Evolutionary conservation across 92 coral and sea anemone genomes (phyloP).

Genomic region (Siderastrea radians): DNA sequence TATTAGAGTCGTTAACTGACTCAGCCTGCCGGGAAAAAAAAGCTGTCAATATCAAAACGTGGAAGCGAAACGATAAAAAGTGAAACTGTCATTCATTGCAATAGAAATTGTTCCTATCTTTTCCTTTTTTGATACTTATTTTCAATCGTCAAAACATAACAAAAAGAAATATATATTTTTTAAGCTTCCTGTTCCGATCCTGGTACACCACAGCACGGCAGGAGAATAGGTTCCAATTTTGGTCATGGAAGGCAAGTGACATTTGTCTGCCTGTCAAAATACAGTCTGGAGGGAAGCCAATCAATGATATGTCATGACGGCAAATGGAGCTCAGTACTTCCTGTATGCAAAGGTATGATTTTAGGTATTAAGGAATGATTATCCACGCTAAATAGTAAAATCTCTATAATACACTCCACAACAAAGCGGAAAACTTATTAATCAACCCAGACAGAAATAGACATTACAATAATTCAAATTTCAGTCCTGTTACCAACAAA

Average conservation of each 20-base stretch:
- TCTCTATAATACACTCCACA: too few species aligned
- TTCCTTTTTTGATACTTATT: neutral
- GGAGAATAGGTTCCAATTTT: constrained; percentile 59
- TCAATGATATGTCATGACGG: constrained; percentile 73
- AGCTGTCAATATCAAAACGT: too few species aligned
- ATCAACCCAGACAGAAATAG: too few species aligned
- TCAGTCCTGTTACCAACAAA: too few species aligned
- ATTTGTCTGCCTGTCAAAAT: constrained; percentile 64
- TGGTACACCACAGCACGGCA: constrained; percentile 70
- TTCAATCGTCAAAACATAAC: too few species aligned
- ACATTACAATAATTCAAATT: too few species aligned
- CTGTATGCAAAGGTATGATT: constrained; percentile 73
- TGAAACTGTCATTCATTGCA: too few species aligned
- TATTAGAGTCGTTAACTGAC: neutral
- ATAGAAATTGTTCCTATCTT: too few species aligned
- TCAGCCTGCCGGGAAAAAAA: neutral
- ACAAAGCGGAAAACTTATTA: too few species aligned
- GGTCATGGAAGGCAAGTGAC: constrained; percentile 56
- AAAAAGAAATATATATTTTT: neutral
- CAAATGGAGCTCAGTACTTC: constrained; percentile 72
- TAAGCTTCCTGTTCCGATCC: constrained; percentile 76
- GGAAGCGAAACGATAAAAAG: too few species aligned
- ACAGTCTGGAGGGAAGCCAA: constrained; percentile 43
- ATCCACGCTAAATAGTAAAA: too few species aligned
- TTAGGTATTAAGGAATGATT: too few species aligned